A percentile compares a stretch with the other conserved stretches of the same genome.
Conservation (phyloP, 2,113 vertebrate species). For the Toxostoma redivivum region DNA sequence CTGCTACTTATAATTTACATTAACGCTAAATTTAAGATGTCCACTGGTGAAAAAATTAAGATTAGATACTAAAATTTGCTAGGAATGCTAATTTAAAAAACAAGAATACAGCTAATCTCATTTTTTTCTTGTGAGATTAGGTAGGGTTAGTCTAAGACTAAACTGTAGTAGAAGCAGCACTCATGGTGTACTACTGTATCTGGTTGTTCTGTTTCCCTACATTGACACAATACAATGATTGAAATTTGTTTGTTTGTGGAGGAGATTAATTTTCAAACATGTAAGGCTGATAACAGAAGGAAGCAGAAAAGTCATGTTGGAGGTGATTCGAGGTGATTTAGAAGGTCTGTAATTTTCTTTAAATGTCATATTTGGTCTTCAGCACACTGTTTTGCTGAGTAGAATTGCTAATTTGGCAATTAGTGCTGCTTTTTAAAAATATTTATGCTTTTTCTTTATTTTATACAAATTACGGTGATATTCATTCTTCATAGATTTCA, state of each 20-base stretch:
- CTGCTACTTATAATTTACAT: not conserved
- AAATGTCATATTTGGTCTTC: not conserved
- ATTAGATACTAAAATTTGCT: not conserved
- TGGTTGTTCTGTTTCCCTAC: rapidly evolving
- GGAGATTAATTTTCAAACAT: not conserved
- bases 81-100: not conserved
- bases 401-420: not conserved
- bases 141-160: not conserved
- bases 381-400: not conserved
- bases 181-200: not conserved
- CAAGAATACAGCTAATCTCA: rapidly evolving
- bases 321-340: not conserved
- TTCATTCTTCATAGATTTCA: not conserved
- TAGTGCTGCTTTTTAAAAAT: not conserved
- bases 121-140: not conserved
- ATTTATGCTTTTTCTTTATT: not conserved
- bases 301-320: not conserved
- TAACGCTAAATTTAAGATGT: not conserved
- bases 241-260: not conserved
- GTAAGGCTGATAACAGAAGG: not conserved
- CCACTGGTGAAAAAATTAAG: not conserved
- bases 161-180: not conserved
- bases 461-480: not conserved
- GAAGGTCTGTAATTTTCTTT: not conserved
- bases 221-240: not conserved